Conservation (phyloP, 2,888 invertebrate genomes). For the Drosophila nigricruria region DNA sequence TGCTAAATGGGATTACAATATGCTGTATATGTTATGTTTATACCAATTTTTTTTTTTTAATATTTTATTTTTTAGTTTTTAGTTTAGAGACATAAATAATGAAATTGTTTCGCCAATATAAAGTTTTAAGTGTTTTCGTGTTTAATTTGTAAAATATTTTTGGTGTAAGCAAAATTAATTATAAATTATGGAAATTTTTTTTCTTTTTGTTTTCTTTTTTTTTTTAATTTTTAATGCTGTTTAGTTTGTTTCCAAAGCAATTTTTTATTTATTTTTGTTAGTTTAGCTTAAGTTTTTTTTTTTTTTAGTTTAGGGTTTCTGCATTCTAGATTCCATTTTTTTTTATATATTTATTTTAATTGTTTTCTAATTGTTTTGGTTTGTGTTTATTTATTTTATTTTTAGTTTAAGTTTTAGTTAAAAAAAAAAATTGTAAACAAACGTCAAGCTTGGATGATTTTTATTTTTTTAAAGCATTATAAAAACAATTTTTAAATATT, state of each 20-base stretch:
- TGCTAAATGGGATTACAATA: conserved; percentile 73
- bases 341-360: background rate
- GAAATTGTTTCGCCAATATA: conserved; percentile 76
- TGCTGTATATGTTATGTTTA: conserved; percentile 36
- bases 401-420: conserved; percentile 12
- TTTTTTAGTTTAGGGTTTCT: conserved; percentile 21
- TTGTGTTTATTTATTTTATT: background rate
- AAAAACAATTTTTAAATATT: conserved; percentile 6
- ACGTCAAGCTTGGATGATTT: conserved; percentile 13
- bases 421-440: conserved; percentile 11
- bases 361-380: conserved; percentile 3
- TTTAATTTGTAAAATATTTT: conserved; percentile 61
- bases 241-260: conserved; percentile 51
- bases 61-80: conserved; percentile 39
- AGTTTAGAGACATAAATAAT: conserved; percentile 54
- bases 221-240: conserved; percentile 38
- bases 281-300: background rate
- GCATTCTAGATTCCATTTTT: conserved; percentile 17
- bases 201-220: conserved; percentile 42
- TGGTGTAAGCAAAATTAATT: conserved; percentile 68
- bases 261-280: conserved; percentile 1
- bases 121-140: conserved; percentile 57
- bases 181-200: conserved; percentile 16
- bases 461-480: background rate
- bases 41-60: conserved; percentile 48